These are phyloP conservation scores for Bucorvus abyssinicus DNA, from an alignment of 2,797 vertebrate genomes.

Conservation along the genomic window DNA sequence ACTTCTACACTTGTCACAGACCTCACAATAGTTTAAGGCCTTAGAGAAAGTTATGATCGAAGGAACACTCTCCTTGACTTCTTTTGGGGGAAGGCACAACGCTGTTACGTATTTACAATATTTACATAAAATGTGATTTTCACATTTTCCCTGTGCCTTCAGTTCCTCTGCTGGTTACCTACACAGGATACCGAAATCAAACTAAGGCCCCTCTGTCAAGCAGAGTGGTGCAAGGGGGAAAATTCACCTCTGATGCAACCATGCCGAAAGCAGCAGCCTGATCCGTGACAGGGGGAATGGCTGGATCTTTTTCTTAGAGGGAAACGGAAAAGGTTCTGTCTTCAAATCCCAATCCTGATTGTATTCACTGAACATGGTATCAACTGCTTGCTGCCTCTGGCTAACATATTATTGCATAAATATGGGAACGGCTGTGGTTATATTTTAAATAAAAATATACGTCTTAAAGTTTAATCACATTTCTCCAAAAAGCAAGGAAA, in stretches of 20 bases:
- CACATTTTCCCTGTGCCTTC: not conserved
- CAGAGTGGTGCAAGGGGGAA: not conserved
- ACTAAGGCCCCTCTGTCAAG: not conserved
- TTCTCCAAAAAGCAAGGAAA: not conserved
- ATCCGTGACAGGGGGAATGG: not conserved
- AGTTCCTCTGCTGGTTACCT: not conserved
- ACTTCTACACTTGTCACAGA: not conserved
- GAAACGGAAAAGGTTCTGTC: not conserved
- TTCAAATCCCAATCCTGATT: not conserved
- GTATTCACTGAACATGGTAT: not conserved
- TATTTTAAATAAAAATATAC: not conserved
- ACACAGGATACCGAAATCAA: not conserved
- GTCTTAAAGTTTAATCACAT: not conserved
- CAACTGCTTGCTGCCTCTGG: not conserved
- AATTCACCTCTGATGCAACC: not conserved
- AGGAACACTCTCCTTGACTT: not conserved
- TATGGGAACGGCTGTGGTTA: not conserved
- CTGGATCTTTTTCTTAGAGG: not conserved
- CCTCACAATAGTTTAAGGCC: not conserved
- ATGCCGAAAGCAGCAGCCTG: not conserved
- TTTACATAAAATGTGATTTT: not conserved
- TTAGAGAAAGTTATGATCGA: not conserved
- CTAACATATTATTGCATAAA: not conserved
- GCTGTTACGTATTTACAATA: not conserved
- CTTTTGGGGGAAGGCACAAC: not conserved